Percentiles rank a stretch among this genome's conserved stretches.
Evolutionary conservation across 30 jellyfish, hydroid and myxozoan genomes (phyloP).

Genomic region (Aurelia aurita): DNA sequence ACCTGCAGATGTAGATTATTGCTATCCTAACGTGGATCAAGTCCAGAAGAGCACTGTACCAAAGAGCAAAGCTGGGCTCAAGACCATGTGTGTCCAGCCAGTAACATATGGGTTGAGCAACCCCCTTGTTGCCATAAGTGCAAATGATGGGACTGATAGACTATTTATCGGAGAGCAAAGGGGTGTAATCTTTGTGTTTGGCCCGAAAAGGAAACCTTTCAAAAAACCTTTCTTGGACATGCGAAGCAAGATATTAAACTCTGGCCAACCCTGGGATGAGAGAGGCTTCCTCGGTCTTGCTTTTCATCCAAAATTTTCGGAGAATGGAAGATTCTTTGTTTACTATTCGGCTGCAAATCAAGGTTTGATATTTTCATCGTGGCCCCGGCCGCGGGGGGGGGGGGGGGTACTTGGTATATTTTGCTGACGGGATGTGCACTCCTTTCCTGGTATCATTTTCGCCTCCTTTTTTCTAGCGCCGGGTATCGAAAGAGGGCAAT

Average conservation of each 20-base stretch:
- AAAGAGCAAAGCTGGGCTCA: slow-evolving; percentile 9
- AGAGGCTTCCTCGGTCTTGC: slow-evolving; percentile 94
- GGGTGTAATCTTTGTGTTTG: slow-evolving; percentile 65
- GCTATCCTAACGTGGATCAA: slow-evolving; percentile 70
- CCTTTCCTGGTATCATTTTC: no score
- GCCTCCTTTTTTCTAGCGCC: no score
- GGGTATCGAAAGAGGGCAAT: no score
- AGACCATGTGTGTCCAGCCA: slow-evolving; percentile 80
- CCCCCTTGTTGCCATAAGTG: slow-evolving; percentile 80
- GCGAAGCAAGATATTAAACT: slow-evolving; percentile 64
- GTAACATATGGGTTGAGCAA: slow-evolving; percentile 44
- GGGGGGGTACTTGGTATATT: no score
- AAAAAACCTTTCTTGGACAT: slow-evolving; percentile 80
- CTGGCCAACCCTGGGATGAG: slow-evolving; percentile 97
- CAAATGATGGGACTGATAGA: slow-evolving; percentile 94
- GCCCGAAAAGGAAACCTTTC: slow-evolving; percentile 25
- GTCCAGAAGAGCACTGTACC: neutral
- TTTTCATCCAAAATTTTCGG: slow-evolving; percentile 82
- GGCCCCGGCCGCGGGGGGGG: no score
- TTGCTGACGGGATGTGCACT: no score
- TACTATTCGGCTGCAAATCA: slow-evolving; percentile 70
- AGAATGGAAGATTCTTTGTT: slow-evolving; percentile 84
- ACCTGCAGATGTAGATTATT: slow-evolving; percentile 74
- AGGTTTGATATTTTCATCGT: no score
- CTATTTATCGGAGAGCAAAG: slow-evolving; percentile 85